Evolutionary conservation across 2,113 vertebrate species (phyloP), one percentile per base, ranked within the genome.

Genomic region (Lepus timidus): DNA sequence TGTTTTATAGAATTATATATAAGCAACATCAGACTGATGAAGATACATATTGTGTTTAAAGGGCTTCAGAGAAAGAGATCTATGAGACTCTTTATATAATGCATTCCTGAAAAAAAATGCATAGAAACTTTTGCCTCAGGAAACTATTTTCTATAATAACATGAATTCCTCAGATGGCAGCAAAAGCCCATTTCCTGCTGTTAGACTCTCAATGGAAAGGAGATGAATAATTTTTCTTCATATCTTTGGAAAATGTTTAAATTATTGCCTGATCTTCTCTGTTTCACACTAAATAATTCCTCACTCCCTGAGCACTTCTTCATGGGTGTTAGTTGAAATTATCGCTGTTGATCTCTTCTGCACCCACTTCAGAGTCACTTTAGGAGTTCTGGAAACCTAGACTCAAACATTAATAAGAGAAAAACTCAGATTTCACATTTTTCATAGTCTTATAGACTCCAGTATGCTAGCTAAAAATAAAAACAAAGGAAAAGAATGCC

Each of bases 111-210:
- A 88, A 94, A 58, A 94, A 96, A 95, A 70, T 52, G 94, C 67
- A 39, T 88, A 61, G 95, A 96, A 97, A 96, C 94, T 95, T 96
- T 95, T 95, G 93, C 96, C 94, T 31, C 74, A 91, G 83, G 94
- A 97, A 96, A 97, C 82, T 95, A 96, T 96, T 97, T 97, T 90
- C 85, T 92, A 71, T 95, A 96, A 97, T 96, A 96, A 95, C 91
- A 95, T 76, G 88, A 97, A 97, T 96, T 96, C 95, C 91, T 97
- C 96, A 93, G 94, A 96, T 88, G 91, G 90, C 82, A 96, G 93
- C 88, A 92, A 91, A 94, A 96, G 67, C 92, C 92, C 70, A 94
- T 97, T 95, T 94, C 95, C 95, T 95, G 65, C 90, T 97, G 85
- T 92, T 95, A 93, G 82, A 7, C 25, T 96, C 85, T 97, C 95